Evolutionary conservation across 1,140 invertebrate species (phyloP).

Genomic region (Drosophila albomicans): DNA sequence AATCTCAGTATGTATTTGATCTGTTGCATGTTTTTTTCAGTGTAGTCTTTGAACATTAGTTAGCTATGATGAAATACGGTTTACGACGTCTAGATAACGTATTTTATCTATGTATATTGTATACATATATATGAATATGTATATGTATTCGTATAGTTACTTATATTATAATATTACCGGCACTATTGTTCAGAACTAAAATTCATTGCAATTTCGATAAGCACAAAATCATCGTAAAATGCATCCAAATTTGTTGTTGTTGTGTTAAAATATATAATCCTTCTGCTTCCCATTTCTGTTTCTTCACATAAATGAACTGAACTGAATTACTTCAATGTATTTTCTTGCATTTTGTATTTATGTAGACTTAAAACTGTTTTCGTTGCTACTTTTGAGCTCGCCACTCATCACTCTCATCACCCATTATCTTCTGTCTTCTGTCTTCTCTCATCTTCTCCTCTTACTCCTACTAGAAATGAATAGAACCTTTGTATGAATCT

Average conservation of each 20-base stretch:
- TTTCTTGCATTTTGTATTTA: constrained; percentile 13
- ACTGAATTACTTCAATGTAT: constrained; percentile 21
- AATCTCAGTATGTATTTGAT: constrained; percentile 23
- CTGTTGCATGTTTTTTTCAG: constrained; percentile 59
- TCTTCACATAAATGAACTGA: background rate
- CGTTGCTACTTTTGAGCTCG: constrained; percentile 26
- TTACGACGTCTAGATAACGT: constrained; percentile 71
- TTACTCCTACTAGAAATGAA: constrained; percentile 56
- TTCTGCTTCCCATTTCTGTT: background rate
- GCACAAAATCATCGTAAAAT: constrained; percentile 48
- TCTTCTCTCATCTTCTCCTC: constrained; percentile 12
- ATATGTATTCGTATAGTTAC: constrained; percentile 68
- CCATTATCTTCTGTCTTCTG: background rate
- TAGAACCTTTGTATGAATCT: constrained; percentile 77
- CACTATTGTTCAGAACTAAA: constrained; percentile 80
- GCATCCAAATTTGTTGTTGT: constrained; percentile 60
- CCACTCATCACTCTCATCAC: constrained; percentile 1
- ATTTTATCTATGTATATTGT: constrained; percentile 59
- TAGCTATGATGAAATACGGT: constrained; percentile 73
- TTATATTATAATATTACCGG: constrained; percentile 76
- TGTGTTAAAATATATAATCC: constrained; percentile 10
- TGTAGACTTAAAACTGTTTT: constrained; percentile 35
- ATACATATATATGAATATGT: constrained; percentile 62
- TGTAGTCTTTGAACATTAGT: constrained; percentile 78
- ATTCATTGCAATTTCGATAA: constrained; percentile 46